Percentiles rank a stretch among this genome's conserved stretches.
Evolutionary conservation across 2,888 invertebrate genomes (phyloP).

Genomic region (Cephonodes hylas): DNA sequence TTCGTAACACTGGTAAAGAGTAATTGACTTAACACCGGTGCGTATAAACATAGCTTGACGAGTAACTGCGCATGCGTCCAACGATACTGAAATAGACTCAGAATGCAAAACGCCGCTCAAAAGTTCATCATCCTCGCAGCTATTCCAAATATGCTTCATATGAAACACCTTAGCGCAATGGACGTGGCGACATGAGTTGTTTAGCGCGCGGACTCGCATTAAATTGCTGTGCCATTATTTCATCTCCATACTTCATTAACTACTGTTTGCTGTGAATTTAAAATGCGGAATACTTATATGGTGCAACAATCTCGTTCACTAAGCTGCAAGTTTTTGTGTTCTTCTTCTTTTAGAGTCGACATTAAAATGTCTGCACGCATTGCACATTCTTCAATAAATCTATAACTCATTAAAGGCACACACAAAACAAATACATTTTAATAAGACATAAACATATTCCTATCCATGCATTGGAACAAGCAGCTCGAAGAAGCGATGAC

Average conservation of each 20-base stretch:
- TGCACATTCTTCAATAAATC: background rate
- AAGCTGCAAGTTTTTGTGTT: background rate
- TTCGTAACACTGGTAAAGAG: slow-evolving; percentile 35
- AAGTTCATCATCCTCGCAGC: slow-evolving; percentile 67
- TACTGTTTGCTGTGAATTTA: background rate
- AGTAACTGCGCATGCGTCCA: slow-evolving; percentile 30
- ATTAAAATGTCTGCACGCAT: background rate
- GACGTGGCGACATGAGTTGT: slow-evolving; percentile 35
- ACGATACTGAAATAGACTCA: slow-evolving; percentile 58
- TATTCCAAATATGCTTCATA: slow-evolving; percentile 59
- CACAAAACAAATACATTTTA: background rate
- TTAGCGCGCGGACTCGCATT: slow-evolving; percentile 31
- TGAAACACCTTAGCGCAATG: slow-evolving; percentile 47
- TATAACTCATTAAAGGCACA: background rate
- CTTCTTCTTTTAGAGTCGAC: background rate
- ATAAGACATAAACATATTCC: background rate
- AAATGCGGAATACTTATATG: background rate
- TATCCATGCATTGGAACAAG: background rate
- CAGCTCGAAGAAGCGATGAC: background rate
- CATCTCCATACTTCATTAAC: slow-evolving; percentile 14
- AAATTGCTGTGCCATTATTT: slow-evolving; percentile 32
- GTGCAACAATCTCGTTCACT: background rate
- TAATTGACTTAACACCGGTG: slow-evolving; percentile 43
- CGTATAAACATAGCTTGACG: slow-evolving; percentile 34
- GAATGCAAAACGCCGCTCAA: slow-evolving; percentile 61